phyloP scores from a whole-genome alignment of 2,888 invertebrate genomes.

The Odontocolon sp. region DNA sequence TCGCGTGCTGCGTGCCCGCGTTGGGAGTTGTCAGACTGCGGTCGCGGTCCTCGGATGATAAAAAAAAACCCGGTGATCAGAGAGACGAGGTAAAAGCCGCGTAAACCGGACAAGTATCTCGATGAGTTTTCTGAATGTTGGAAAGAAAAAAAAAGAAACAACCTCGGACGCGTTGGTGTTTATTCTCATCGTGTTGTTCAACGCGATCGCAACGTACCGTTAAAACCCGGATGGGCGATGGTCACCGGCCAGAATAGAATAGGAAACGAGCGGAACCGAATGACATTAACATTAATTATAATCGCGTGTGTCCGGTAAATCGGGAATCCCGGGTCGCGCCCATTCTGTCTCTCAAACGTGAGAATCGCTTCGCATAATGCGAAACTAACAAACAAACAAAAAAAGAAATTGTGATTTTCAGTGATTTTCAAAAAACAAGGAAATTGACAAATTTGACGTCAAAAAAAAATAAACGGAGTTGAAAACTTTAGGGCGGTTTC shows the following conservation, averaged over 20 bases:
- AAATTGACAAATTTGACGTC: not conserved
- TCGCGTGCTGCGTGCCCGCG: constrained; percentile 45
- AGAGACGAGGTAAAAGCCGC: not conserved
- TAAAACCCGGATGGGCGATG: constrained; percentile 60
- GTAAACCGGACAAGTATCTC: constrained; percentile 4
- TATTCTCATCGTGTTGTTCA: constrained; percentile 53
- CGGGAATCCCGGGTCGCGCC: constrained; percentile 35
- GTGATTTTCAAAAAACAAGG: not conserved
- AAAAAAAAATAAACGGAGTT: constrained; percentile 4
- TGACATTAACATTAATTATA: not conserved
- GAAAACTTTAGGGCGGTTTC: not conserved
- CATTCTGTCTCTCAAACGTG: too few relatives aligned
- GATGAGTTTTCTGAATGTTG: constrained; percentile 43
- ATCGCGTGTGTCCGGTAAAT: not conserved
- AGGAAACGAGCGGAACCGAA: constrained; percentile 62
- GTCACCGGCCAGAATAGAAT: constrained; percentile 61
- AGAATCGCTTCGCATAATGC: too few relatives aligned
- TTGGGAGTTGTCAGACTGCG: constrained; percentile 75
- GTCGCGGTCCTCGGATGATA: constrained; percentile 81
- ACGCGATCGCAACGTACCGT: constrained; percentile 59
- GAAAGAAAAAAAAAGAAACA: too few relatives aligned
- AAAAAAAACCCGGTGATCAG: constrained; percentile 74
- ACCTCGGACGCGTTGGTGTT: constrained; percentile 49
- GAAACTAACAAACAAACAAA: constrained; percentile 48
- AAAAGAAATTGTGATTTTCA: constrained; percentile 6